A percentile compares a stretch with the other conserved stretches of the same genome.
These are phyloP conservation scores for Diabrotica balteata DNA, from an alignment of 2,888 invertebrate species.

Conservation along the genomic window DNA sequence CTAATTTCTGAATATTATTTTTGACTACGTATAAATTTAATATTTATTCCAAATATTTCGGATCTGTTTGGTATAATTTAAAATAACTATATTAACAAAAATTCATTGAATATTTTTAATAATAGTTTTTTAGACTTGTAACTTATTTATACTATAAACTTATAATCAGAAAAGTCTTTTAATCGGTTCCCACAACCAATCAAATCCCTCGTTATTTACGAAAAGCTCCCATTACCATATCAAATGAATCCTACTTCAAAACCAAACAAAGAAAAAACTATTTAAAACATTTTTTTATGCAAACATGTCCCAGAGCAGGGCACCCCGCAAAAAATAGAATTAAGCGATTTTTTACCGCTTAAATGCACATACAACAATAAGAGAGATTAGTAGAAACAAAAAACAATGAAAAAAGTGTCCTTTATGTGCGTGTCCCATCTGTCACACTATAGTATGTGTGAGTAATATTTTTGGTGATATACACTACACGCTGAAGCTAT, in stretches of 20 bases:
- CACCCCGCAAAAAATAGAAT: constrained; percentile 25
- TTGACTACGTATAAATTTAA: too few species aligned
- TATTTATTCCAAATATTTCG: too few species aligned
- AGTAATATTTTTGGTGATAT: constrained; percentile 20
- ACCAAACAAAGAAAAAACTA: constrained; percentile 25
- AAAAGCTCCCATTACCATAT: constrained; percentile 19
- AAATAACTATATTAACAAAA: too few species aligned
- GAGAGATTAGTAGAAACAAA: constrained; percentile 29
- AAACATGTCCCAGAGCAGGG: constrained; percentile 16
- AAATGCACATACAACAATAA: constrained; percentile 25
- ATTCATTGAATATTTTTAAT: too few species aligned
- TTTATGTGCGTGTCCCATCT: constrained; percentile 30
- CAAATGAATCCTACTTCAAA: constrained; percentile 24
- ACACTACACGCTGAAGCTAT: constrained; percentile 6
- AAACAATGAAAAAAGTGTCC: constrained; percentile 24
- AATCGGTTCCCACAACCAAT: constrained; percentile 13
- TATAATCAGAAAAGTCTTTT: too few species aligned
- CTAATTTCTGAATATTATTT: too few species aligned
- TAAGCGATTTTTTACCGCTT: constrained; percentile 29
- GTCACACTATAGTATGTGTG: constrained; percentile 26
- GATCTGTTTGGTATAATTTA: too few species aligned
- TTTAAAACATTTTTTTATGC: constrained; percentile 25
- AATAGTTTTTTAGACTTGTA: too few species aligned
- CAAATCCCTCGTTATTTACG: constrained; percentile 12
- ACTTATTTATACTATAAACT: too few species aligned